Base-by-base conservation (phyloP, 1,140 invertebrate species). In the Cherax destructor region DNA sequence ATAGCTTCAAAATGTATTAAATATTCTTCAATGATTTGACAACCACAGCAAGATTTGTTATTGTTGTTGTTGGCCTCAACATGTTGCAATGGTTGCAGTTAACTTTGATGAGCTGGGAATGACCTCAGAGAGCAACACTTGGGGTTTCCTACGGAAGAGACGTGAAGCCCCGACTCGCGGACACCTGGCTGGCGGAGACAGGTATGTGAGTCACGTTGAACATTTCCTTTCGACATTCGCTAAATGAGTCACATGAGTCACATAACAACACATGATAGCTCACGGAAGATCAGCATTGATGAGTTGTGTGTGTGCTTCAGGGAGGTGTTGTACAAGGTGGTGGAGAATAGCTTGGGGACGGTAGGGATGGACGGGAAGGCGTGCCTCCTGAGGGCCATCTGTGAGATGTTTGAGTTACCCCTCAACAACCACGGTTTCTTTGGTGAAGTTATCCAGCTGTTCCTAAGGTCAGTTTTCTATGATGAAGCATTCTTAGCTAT, bases 381-480 rank as follows among this genome's bases (percentile, higher is more conserved):
- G 21, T 92, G 86, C 76, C 77, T 91, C 18, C 77, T 78, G 76
- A 61, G 92, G 16, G 81, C 93, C 79, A 91, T 92, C 49, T 89
- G 91, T 50, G 91, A 92, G 61, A 91, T 91, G 80, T 87, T 79
- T 69, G 87, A 93, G 85, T 61, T 56, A 5, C 91, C 91, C 21
- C 91, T 94, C 76, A 85, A 65, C 56, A 92, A 88, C 41, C 86
- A 93, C 52, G 89, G 87, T 1, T 90, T 91, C 24, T 76, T 92
- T 65, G 91, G 93, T 49, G 86, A 92, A 59, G 78, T 92, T 16
- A 16, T 93, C 30, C 94, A 95, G 74, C 91, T 94, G 16, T 76
- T 93, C 47, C 56, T 93, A 18, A 93, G 91, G 92, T 93, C 11
- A 79, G 88, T 78, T 7, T 30, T 74, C 61, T 56, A 7, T 56